Evolutionary conservation across 2,113 vertebrate genomes (phyloP).

Genomic region (Thinocorus orbignyianus): DNA sequence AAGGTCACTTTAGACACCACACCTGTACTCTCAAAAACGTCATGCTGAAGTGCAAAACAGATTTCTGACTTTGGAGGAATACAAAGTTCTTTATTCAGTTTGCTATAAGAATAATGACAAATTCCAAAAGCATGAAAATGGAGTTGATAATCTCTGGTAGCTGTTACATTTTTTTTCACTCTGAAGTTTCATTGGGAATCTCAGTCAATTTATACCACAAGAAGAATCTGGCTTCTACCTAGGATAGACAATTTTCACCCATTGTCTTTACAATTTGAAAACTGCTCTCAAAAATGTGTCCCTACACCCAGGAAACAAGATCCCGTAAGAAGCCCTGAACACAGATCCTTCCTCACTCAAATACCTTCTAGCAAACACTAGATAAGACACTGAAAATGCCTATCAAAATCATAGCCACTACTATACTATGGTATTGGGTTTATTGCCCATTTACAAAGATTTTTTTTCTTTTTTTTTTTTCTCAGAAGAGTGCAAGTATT

Average conservation of each 20-base stretch:
- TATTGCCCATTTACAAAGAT: background rate
- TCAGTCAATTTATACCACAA: background rate
- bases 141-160: background rate
- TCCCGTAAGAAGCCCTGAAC: background rate
- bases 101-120: background rate
- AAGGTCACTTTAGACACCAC: background rate
- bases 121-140: background rate
- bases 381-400: background rate
- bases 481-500: background rate
- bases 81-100: background rate
- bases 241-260: background rate
- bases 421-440: background rate
- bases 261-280: background rate
- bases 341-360: background rate
- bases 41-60: background rate
- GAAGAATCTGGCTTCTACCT: background rate
- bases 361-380: background rate
- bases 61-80: background rate
- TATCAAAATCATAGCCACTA: background rate
- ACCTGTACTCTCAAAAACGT: background rate
- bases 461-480: background rate
- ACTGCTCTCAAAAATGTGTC: background rate
- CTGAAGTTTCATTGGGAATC: background rate
- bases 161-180: background rate
- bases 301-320: background rate